These are phyloP conservation scores for Arctocebus calabarensis DNA, from an alignment of 2,797 vertebrate species.

Conservation along the genomic window DNA sequence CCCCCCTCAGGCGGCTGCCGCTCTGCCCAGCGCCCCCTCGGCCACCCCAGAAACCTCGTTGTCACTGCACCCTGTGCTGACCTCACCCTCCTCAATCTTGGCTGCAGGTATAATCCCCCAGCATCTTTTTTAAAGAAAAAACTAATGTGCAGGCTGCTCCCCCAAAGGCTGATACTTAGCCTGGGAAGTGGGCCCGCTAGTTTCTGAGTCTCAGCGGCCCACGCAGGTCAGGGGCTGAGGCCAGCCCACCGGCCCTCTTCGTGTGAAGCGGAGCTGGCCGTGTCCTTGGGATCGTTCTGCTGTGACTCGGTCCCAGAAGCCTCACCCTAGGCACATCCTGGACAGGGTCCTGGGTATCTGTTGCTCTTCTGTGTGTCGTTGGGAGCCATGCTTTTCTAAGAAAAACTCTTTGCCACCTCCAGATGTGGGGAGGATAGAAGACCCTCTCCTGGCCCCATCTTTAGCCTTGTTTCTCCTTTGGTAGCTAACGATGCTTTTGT, in stretches of 20 bases:
- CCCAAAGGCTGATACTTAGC: not conserved
- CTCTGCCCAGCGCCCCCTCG: rapidly evolving
- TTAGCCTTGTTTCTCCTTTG: too few relatives aligned
- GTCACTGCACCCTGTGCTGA: not conserved
- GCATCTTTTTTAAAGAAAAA: not conserved
- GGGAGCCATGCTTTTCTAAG: not conserved
- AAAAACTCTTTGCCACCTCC: too few relatives aligned
- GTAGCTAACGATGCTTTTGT: not conserved
- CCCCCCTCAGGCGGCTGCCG: not conserved
- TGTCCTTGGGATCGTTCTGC: rapidly evolving
- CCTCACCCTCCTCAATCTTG: not conserved
- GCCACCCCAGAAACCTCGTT: too few relatives aligned
- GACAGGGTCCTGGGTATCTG: rapidly evolving
- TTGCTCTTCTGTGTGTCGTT: not conserved
- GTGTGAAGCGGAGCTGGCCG: not conserved
- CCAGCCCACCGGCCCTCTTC: not conserved
- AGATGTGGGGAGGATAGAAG: not conserved
- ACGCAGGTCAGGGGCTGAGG: too few relatives aligned
- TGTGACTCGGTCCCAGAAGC: not conserved
- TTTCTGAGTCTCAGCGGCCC: rapidly evolving
- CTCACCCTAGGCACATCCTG: not conserved
- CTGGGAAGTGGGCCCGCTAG: not conserved
- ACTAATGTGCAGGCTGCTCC: rapidly evolving
- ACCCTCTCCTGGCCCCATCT: not conserved
- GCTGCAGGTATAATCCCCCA: not conserved